Conservation (phyloP, 92 coral and sea anemone species). For the Scolanthus callimorphus region DNA sequence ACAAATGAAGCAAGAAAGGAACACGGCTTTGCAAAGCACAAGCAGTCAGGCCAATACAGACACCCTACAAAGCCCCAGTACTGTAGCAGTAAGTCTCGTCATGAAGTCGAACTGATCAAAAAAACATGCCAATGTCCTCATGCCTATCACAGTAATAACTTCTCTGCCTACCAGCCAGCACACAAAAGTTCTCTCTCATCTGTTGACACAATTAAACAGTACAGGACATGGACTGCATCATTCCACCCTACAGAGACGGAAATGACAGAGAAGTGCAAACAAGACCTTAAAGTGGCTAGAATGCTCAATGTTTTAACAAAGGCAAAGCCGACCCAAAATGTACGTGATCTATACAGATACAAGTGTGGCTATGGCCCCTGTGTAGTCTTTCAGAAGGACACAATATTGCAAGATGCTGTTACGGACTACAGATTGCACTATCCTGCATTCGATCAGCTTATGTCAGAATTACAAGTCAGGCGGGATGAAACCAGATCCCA, state of each 20-base stretch:
- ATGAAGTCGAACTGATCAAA: slow-evolving; percentile 55
- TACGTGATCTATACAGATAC: slow-evolving; percentile 52
- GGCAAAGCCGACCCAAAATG: slow-evolving; percentile 52
- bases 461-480: slow-evolving; percentile 28
- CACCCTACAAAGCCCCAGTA: slow-evolving; percentile 64
- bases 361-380: slow-evolving; percentile 68
- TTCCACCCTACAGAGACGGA: slow-evolving; percentile 7
- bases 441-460: slow-evolving; percentile 51
- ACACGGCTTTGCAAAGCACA: slow-evolving; percentile 73
- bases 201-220: slow-evolving; percentile 4
- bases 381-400: slow-evolving; percentile 54
- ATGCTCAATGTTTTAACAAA: slow-evolving; percentile 44
- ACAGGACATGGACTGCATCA: slow-evolving; percentile 22
- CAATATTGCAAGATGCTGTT: slow-evolving; percentile 14
- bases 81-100: slow-evolving; percentile 32
- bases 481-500: slow-evolving; percentile 12
- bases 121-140: slow-evolving; percentile 66
- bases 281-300: slow-evolving; percentile 40
- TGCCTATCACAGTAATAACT: slow-evolving; percentile 52
- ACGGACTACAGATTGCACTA: slow-evolving; percentile 1
- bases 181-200: slow-evolving; percentile 37
- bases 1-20: slow-evolving; percentile 69
- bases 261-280: slow-evolving; percentile 12
- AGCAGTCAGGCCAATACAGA: slow-evolving; percentile 65
- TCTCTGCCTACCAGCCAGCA: slow-evolving; percentile 62